phyloP scores from a whole-genome alignment of 2,888 invertebrate species.

The Syritta pipiens region DNA sequence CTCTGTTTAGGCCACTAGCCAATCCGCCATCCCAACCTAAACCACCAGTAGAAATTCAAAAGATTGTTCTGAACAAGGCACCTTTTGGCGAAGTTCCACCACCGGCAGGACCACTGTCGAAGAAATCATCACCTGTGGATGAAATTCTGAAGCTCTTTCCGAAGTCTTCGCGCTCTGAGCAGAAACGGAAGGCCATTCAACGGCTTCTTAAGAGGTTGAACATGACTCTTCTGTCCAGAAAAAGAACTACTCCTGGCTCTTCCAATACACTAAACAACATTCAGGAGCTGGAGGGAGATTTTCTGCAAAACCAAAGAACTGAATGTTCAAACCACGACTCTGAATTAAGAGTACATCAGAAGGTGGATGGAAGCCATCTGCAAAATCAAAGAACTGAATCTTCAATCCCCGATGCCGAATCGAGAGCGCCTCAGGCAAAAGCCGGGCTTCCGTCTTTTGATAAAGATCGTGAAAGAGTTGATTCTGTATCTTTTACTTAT shows the following conservation, averaged over 20 bases:
- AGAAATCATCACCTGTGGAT: constrained; percentile 26
- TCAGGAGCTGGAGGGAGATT: too few species aligned
- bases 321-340: too few species aligned
- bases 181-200: constrained; percentile 39
- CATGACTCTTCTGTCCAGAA: too few species aligned
- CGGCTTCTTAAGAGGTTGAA: constrained; percentile 6
- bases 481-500: background rate
- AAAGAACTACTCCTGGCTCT: too few species aligned
- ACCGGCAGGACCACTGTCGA: background rate
- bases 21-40: background rate
- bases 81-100: background rate
- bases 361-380: too few species aligned
- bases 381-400: too few species aligned
- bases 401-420: too few species aligned
- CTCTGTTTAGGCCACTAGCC: background rate
- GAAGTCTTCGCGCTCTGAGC: constrained; percentile 21
- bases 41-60: constrained; percentile 19
- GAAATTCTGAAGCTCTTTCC: constrained; percentile 64
- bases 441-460: too few species aligned
- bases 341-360: too few species aligned
- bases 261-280: too few species aligned
- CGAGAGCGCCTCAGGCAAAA: too few species aligned
- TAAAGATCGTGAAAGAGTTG: background rate
- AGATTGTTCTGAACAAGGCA: constrained; percentile 27
- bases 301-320: too few species aligned